phyloP scores from a whole-genome alignment of 2,113 vertebrate species.

The Bubo scandiacus region DNA sequence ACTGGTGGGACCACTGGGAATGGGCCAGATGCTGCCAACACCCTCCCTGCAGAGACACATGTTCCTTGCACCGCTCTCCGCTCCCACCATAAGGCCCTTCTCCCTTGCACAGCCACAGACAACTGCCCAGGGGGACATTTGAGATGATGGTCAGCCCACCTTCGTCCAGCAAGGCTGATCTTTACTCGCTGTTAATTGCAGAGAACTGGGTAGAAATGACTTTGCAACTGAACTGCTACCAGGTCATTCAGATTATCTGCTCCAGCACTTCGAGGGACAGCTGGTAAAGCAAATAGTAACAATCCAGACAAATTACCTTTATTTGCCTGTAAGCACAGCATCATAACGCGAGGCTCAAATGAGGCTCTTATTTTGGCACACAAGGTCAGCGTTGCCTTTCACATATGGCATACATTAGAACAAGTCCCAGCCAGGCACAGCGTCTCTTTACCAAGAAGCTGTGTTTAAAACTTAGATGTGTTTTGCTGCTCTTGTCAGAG shows the following conservation, averaged over 20 bases:
- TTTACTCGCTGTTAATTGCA: neutral
- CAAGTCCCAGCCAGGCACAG: neutral
- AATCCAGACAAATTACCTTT: neutral
- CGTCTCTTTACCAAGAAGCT: neutral
- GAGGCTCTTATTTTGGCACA: neutral
- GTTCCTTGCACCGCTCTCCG: accelerated
- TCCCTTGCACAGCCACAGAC: neutral
- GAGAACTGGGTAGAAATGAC: neutral
- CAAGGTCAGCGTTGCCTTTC: neutral
- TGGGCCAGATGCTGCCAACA: neutral
- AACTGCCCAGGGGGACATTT: accelerated
- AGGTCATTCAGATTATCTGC: neutral
- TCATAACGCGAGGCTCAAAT: neutral
- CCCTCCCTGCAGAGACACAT: accelerated
- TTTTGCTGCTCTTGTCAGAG: neutral
- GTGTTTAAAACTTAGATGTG: neutral
- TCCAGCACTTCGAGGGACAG: neutral
- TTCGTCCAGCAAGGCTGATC: neutral
- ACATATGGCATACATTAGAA: neutral
- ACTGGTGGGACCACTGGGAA: neutral
- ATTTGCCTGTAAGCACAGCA: neutral
- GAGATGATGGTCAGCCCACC: neutral
- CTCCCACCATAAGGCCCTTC: neutral
- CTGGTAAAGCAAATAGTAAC: slow-evolving; percentile 7
- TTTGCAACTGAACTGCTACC: neutral